Base-by-base conservation (phyloP, 2,888 invertebrate species). In the Morinoia aosen region DNA sequence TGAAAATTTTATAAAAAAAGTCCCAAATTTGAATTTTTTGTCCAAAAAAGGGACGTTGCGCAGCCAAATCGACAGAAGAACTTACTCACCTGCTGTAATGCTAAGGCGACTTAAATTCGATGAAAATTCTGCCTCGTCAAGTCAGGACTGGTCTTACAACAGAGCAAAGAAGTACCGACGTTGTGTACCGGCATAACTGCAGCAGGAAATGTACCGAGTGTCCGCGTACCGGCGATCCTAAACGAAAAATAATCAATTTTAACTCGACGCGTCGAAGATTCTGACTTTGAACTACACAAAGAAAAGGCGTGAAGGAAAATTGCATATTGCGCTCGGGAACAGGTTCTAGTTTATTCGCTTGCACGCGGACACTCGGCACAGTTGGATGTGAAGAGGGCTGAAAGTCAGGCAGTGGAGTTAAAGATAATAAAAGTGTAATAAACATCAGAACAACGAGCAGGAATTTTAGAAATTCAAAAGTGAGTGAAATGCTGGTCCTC, bases 351-450 rank as follows among this genome's bases (percentile, higher is more conserved):
- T 3, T 1, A 33, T 5, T 76, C 25, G 25, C 25, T 76, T 25
- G 25, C 76, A 76, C 76, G 76, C 76, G 76, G 25, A 76, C 76
- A 76, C 76, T 33, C 76, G 76, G 76, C 76, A 76, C 76, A 76
- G 8, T 16, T 61, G 61, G 8, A 33, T 76, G 76, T 76, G 76
- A 76, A 76, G 48, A 48, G 76, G 76, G 33, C 76, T 76, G 25
- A 76, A 76, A 25, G 33, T 76, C 76, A 76, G 76, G 76, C 76
- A 76, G 76, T 76, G 76, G 33, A 76, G 76, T 76, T 76, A 76
- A 76, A 76, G 76, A 76, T 76, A 76, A 76, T 76, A 76, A 76
- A 76, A 76, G 76, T 76, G 76, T 76, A 33, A 76, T 76, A 76
- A 76, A 76, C 76, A 76, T 76, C 25, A 76, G 76, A 76, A 76